Conservation (phyloP, 2,797 vertebrate species). For the Ataeniobius toweri region DNA sequence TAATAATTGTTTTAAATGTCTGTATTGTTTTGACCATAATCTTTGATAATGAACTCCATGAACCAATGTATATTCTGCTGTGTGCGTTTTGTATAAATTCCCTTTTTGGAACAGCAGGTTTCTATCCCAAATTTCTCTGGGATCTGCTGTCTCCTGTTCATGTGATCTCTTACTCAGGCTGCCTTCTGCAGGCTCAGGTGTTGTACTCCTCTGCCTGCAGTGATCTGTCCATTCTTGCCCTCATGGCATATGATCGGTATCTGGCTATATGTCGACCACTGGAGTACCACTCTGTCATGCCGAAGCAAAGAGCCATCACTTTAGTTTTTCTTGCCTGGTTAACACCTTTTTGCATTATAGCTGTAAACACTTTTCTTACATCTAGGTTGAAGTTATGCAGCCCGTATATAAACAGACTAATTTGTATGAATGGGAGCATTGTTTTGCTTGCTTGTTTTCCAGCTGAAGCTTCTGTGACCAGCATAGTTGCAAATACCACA, state of each 20-base stretch:
- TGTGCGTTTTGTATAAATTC: constrained; percentile 50
- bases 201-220: constrained; percentile 39
- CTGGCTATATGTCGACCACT: constrained; percentile 55
- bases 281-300: constrained; percentile 53
- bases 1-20: constrained; percentile 9
- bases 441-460: constrained; percentile 48
- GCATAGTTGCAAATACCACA: constrained; percentile 15
- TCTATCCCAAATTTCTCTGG: constrained; percentile 56
- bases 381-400: constrained; percentile 46
- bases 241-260: constrained; percentile 62
- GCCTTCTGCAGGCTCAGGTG: constrained; percentile 45
- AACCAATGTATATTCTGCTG: constrained; percentile 61
- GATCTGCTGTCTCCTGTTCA: constrained; percentile 53
- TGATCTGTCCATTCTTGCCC: constrained; percentile 42
- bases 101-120: constrained; percentile 53
- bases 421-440: constrained; percentile 48
- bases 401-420: constrained; percentile 9
- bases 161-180: constrained; percentile 53
- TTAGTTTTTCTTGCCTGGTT: constrained; percentile 34
- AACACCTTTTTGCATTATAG: constrained; percentile 12
- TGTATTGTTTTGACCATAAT: constrained; percentile 8
- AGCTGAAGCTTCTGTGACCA: not conserved
- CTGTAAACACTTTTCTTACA: constrained; percentile 12
- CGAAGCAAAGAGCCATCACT: constrained; percentile 12
- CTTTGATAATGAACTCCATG: constrained; percentile 45